These are phyloP conservation scores for Stenolophus ochropezus DNA, from an alignment of 2,888 invertebrate genomes.

Conservation along the genomic window DNA sequence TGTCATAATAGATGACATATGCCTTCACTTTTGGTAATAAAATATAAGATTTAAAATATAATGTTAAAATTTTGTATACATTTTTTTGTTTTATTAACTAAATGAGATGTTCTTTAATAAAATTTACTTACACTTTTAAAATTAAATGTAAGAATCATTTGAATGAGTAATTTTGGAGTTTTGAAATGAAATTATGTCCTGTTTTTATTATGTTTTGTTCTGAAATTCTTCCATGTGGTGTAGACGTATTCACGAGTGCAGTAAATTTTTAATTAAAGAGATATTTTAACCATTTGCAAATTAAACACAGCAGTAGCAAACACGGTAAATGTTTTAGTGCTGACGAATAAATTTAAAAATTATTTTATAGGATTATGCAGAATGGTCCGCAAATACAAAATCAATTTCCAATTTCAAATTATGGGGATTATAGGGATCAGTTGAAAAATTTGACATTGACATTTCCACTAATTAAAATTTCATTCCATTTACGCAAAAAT, in stretches of 20 bases:
- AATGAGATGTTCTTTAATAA: too few relatives aligned
- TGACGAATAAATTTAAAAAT: conserved; percentile 4
- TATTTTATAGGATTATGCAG: conserved; percentile 31
- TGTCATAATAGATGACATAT: too few relatives aligned
- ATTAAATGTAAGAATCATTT: too few relatives aligned
- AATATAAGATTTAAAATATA: too few relatives aligned
- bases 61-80: too few relatives aligned
- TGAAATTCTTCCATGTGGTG: conserved; percentile 6
- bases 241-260: not conserved
- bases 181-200: too few relatives aligned
- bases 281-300: conserved; percentile 12
- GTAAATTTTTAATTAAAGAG: conserved; percentile 22
- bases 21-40: too few relatives aligned
- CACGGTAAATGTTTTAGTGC: conserved; percentile 18
- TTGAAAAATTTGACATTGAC: conserved; percentile 42
- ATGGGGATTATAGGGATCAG: conserved; percentile 6
- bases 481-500: not conserved
- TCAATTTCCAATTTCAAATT: conserved; percentile 37
- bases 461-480: conserved; percentile 37
- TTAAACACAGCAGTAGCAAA: not conserved
- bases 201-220: too few relatives aligned
- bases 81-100: too few relatives aligned
- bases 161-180: too few relatives aligned
- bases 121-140: too few relatives aligned
- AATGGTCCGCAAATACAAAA: conserved; percentile 20